phyloP scores from a whole-genome alignment of 2,113 vertebrate genomes.

The Strix aluco region DNA sequence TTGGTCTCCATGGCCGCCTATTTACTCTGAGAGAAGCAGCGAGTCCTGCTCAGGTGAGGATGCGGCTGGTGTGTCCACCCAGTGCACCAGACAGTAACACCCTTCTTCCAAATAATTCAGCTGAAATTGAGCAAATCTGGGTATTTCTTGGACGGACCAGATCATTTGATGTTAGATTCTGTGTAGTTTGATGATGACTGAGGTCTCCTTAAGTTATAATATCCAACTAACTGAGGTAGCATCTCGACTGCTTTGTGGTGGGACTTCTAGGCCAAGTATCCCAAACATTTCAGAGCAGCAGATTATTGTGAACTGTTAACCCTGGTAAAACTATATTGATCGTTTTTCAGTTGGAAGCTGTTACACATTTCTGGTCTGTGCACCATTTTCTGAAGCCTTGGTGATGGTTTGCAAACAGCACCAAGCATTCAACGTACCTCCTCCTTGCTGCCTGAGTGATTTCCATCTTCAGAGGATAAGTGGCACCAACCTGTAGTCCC shows the following conservation, averaged over 20 bases:
- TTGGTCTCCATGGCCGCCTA: not conserved
- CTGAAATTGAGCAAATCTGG: not conserved
- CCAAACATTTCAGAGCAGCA: not conserved
- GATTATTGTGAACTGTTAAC: not conserved
- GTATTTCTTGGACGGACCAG: not conserved
- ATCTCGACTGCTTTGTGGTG: not conserved
- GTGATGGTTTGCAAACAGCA: not conserved
- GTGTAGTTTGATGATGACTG: not conserved
- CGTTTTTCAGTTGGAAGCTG: not conserved
- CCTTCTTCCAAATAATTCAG: not conserved
- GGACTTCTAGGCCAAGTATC: not conserved
- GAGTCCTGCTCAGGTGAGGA: not conserved
- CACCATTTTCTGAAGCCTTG: not conserved
- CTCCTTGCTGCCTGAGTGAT: not conserved
- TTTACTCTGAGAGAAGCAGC: not conserved
- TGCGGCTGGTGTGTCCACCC: accelerated
- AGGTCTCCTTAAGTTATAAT: not conserved
- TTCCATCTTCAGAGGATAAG: not conserved
- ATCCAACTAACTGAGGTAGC: not conserved
- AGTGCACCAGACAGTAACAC: not conserved
- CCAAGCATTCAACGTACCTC: not conserved
- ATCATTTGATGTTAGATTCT: not conserved
- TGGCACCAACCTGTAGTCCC: not conserved
- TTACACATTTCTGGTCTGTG: not conserved
- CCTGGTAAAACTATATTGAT: not conserved